phyloP scores from a whole-genome alignment of 2,888 invertebrate species.

The Acronicta alni region DNA sequence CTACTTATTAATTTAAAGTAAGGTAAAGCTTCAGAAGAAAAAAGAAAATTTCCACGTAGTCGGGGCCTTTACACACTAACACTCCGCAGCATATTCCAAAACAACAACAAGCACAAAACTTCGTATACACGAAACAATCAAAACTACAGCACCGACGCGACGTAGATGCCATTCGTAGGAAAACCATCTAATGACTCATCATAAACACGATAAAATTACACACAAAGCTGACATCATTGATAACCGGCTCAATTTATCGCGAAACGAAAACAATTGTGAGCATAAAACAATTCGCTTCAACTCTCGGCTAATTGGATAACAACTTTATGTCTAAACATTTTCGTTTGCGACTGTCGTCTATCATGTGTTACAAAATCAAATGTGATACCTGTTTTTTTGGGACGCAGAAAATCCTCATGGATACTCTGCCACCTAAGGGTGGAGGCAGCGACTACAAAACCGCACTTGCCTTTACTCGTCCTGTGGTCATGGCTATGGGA shows the following conservation, averaged over 20 bases:
- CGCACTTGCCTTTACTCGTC: too few species aligned
- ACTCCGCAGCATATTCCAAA: not conserved
- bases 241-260: constrained; percentile 50
- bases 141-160: constrained; percentile 15
- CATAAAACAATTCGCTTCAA: constrained; percentile 51
- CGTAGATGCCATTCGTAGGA: constrained; percentile 7
- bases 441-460: too few species aligned
- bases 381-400: constrained; percentile 18
- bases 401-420: too few species aligned
- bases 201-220: constrained; percentile 44
- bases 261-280: constrained; percentile 44
- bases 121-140: not conserved
- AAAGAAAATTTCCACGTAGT: not conserved
- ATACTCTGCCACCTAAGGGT: too few species aligned
- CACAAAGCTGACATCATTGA: constrained; percentile 58
- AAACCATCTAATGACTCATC: constrained; percentile 40
- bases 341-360: constrained; percentile 43
- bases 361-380: constrained; percentile 35
- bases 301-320: constrained; percentile 61
- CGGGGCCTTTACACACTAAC: not conserved
- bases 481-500: too few species aligned
- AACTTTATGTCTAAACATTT: constrained; percentile 54
- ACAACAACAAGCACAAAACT: not conserved
- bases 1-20: too few species aligned
- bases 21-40: too few species aligned